phyloP scores from a whole-genome alignment of 1,140 invertebrate genomes.

The Drosophila tsacasi region DNA sequence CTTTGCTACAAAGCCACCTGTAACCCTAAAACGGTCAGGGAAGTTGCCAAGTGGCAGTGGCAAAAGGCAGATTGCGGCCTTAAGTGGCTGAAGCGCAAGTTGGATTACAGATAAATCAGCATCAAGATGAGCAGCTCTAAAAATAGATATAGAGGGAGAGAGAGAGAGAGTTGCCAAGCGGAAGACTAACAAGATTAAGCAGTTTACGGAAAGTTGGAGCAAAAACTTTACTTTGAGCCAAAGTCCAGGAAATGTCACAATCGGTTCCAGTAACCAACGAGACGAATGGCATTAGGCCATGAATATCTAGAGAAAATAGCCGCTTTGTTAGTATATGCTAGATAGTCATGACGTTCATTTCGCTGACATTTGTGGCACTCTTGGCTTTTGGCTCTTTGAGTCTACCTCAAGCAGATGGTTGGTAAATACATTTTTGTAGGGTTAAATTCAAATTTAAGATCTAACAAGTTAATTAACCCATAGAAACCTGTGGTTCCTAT shows the following conservation, averaged over 20 bases:
- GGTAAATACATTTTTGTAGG: not conserved
- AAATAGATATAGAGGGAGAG: constrained; percentile 13
- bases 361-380: constrained; percentile 15
- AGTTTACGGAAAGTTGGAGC: constrained; percentile 31
- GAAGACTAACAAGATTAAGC: constrained; percentile 48
- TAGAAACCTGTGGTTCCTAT: constrained; percentile 11
- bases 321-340: not conserved
- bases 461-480: not conserved
- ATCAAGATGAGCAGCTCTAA: constrained; percentile 39
- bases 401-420: constrained; percentile 7
- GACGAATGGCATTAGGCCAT: constrained; percentile 9
- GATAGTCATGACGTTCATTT: constrained; percentile 10
- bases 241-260: constrained; percentile 9
- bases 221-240: not conserved
- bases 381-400: not conserved
- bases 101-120: constrained; percentile 44
- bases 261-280: constrained; percentile 6
- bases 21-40: constrained; percentile 24
- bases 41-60: constrained; percentile 48
- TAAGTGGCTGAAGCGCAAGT: constrained; percentile 48
- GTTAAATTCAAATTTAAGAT: not conserved
- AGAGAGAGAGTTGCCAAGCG: constrained; percentile 17
- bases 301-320: not conserved
- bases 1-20: constrained; percentile 50
- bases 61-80: constrained; percentile 39